phyloP scores from a whole-genome alignment of 2,113 vertebrate species.

The Corynorhinus townsendii region DNA sequence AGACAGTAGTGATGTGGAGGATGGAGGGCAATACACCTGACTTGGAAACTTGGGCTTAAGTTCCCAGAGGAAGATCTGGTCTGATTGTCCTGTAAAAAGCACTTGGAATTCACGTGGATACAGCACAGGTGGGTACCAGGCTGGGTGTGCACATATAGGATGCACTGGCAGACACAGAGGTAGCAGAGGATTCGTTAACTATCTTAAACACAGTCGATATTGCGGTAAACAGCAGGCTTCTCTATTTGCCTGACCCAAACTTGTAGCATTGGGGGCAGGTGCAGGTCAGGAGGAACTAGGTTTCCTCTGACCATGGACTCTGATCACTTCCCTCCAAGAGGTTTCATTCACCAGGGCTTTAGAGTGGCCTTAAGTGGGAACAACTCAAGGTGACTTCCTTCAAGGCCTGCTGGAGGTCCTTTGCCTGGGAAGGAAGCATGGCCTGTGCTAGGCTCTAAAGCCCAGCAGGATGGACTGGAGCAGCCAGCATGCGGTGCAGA shows the following conservation, averaged over 20 bases:
- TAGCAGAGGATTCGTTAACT: too few relatives aligned
- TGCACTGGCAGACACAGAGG: not conserved
- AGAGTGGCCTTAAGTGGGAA: not conserved
- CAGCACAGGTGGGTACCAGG: not conserved
- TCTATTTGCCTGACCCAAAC: not conserved
- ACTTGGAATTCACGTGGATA: not conserved
- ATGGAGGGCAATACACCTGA: not conserved
- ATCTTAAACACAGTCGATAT: not conserved
- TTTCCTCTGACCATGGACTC: not conserved
- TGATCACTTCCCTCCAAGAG: slow-evolving; percentile 27
- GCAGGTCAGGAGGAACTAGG: slow-evolving; percentile 36
- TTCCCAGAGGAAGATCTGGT: accelerated
- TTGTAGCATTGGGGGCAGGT: not conserved
- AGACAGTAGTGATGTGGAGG: accelerated
- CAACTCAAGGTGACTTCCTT: not conserved
- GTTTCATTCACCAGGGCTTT: not conserved
- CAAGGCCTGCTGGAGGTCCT: not conserved
- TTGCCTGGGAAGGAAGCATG: not conserved
- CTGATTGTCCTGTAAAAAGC: not conserved
- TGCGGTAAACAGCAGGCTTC: not conserved
- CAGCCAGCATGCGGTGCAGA: accelerated
- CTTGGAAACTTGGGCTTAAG: not conserved
- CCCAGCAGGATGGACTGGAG: too few relatives aligned
- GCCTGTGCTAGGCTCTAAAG: too few relatives aligned
- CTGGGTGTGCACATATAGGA: too few relatives aligned